phyloP scores from a whole-genome alignment of 2,113 vertebrate genomes.

The Drymodes brunneopygia region DNA sequence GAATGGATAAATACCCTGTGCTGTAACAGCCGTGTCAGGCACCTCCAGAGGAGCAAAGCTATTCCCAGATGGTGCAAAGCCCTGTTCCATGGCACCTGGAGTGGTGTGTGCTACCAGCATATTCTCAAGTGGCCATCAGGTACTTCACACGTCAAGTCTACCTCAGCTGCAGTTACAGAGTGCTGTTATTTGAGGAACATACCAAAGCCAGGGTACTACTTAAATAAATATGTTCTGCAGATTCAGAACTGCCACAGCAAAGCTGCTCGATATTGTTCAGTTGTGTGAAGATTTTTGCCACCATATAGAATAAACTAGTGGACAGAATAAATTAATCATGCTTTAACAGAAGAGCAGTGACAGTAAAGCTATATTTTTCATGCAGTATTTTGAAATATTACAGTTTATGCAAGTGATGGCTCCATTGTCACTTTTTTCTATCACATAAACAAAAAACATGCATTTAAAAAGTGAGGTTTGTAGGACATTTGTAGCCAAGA shows the following conservation, averaged over 20 bases:
- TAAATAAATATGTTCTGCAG: background rate
- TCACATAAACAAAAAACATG: background rate
- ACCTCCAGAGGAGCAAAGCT: background rate
- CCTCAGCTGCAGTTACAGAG: background rate
- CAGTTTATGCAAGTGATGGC: background rate
- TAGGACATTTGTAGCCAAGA: background rate
- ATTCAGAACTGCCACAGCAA: background rate
- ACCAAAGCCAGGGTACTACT: background rate
- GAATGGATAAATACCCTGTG: background rate
- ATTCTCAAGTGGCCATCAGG: background rate
- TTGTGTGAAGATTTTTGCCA: background rate
- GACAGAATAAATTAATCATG: background rate
- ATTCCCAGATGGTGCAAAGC: background rate
- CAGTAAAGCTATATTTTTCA: background rate
- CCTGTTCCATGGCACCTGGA: background rate
- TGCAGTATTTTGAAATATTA: background rate
- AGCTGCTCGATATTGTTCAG: background rate
- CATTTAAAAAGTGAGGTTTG: background rate
- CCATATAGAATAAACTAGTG: background rate
- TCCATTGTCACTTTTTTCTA: background rate
- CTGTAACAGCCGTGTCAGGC: background rate
- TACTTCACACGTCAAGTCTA: background rate
- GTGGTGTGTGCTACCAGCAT: background rate
- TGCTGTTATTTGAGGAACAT: background rate
- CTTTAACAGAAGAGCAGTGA: background rate